Base-by-base conservation (phyloP, 2,888 invertebrate genomes). In the Drosophila putrida region DNA sequence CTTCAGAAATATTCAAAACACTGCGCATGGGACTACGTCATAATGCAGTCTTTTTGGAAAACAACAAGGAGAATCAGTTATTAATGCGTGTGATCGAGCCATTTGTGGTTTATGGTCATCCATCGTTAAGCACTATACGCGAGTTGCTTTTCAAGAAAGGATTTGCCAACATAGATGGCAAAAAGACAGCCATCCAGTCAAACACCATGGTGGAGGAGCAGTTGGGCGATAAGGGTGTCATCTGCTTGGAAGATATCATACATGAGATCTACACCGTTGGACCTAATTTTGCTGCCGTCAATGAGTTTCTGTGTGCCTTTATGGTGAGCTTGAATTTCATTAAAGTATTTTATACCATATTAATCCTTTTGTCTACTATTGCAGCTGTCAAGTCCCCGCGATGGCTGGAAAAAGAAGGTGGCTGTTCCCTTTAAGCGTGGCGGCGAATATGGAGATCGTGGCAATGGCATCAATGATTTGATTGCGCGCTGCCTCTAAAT, bases 381-480 rank as follows among this genome's bases (percentile, higher is more conserved):
- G 0, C 63, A 92, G 92, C 69, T 93, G 1, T 91, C 90, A 25
- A 88, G 85, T 78, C 93, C 93, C 0, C 90, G 90, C 11, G 91
- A 92, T 74, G 93, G 92, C 3, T 93, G 92, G 91, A 74, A 91
- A 49, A 91, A 92, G 6, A 92, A 92, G 65, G 91, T 91, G 0
- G 91, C 92, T 2, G 91, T 92, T 1, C 69, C 91, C 2, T 92
- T 80, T 64, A 87, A 90, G 33, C 90, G 91, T 43, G 93, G 93
- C 8, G 93, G 93, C n/a, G 92, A 93, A 71, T 93, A 92, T 69
- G 93, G 93, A 5, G 91, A 92, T 76, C 88, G 93, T 20, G 90
- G 90, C 43, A 81, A 80, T 60, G 88, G 75, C 25, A 91, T 93
- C 33, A 93, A 93, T 75, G 90, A 89, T 1, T 57, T 93, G 27